A percentile compares a stretch with the other conserved stretches of the same genome.
Evolutionary conservation across 2,888 invertebrate species (phyloP).

Genomic region (Aphrophora alni): DNA sequence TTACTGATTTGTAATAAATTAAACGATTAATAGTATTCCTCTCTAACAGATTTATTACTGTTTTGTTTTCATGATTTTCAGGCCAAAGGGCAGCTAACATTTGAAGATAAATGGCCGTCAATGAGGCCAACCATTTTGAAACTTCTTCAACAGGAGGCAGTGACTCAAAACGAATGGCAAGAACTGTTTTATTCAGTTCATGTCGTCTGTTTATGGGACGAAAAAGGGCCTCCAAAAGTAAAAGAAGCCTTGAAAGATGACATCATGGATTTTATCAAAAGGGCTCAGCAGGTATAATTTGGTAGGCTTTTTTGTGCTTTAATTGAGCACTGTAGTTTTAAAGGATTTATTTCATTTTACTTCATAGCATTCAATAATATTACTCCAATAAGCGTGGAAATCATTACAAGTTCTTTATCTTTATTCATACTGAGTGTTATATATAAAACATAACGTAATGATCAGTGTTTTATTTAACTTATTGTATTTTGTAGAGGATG

Average conservation of each 20-base stretch:
- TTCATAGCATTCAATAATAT: too few relatives aligned
- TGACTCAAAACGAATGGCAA: slow-evolving; percentile 96
- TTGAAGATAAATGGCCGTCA: slow-evolving; percentile 96
- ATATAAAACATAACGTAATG: too few relatives aligned
- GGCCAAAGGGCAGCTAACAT: slow-evolving; percentile 83
- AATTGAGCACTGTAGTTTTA: neutral
- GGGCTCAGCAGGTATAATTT: slow-evolving; percentile 75
- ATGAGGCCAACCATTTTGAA: slow-evolving; percentile 95
- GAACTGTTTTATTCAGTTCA: slow-evolving; percentile 96
- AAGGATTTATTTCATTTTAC: too few relatives aligned
- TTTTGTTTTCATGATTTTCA: slow-evolving; percentile 51
- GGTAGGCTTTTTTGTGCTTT: too few relatives aligned
- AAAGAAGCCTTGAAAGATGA: slow-evolving; percentile 89
- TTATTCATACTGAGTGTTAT: too few relatives aligned
- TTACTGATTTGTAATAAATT: too few relatives aligned
- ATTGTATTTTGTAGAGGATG: too few relatives aligned
- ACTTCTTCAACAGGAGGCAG: slow-evolving; percentile 91
- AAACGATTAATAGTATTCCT: too few relatives aligned
- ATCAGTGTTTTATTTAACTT: too few relatives aligned
- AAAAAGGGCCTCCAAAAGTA: slow-evolving; percentile 89
- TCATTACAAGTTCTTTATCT: too few relatives aligned
- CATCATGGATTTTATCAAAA: slow-evolving; percentile 92
- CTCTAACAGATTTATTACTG: too few relatives aligned
- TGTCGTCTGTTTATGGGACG: slow-evolving; percentile 96
- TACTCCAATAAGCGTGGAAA: too few relatives aligned